These are phyloP conservation scores for Sturnira hondurensis DNA, from an alignment of 2,113 vertebrate genomes.

Conservation along the genomic window DNA sequence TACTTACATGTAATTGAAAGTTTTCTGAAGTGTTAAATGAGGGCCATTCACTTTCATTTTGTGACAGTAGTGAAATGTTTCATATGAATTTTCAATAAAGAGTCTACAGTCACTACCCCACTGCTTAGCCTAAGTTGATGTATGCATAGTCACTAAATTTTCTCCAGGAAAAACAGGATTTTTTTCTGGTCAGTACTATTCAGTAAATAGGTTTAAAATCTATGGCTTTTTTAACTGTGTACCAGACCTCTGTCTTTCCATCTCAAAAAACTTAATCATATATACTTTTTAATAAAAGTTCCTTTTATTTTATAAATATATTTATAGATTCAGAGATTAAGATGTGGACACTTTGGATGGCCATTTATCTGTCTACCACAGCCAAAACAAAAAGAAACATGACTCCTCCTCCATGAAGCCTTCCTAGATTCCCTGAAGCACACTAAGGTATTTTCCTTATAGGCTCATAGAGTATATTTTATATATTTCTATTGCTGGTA, in stretches of 20 bases:
- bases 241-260: not conserved
- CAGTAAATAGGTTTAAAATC: not conserved
- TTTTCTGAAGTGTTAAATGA: slow-evolving; percentile 43
- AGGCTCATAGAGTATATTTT: not conserved
- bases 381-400: not conserved
- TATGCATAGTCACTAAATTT: not conserved
- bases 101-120: not conserved
- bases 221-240: not conserved
- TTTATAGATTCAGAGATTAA: not conserved
- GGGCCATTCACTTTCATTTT: not conserved
- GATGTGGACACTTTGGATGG: not conserved
- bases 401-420: not conserved
- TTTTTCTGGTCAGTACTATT: not conserved
- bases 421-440: not conserved
- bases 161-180: not conserved
- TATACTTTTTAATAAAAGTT: not conserved
- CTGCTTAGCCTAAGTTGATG: not conserved
- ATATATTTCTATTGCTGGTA: not conserved
- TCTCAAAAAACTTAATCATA: not conserved
- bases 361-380: not conserved
- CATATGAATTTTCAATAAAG: not conserved
- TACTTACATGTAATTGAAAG: not conserved
- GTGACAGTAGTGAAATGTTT: not conserved
- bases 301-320: not conserved
- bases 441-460: not conserved